Evolutionary conservation across 2,888 invertebrate genomes (phyloP), one percentile per base, ranked within the genome.

Genomic region (Hirtodrosophila trivittata): DNA sequence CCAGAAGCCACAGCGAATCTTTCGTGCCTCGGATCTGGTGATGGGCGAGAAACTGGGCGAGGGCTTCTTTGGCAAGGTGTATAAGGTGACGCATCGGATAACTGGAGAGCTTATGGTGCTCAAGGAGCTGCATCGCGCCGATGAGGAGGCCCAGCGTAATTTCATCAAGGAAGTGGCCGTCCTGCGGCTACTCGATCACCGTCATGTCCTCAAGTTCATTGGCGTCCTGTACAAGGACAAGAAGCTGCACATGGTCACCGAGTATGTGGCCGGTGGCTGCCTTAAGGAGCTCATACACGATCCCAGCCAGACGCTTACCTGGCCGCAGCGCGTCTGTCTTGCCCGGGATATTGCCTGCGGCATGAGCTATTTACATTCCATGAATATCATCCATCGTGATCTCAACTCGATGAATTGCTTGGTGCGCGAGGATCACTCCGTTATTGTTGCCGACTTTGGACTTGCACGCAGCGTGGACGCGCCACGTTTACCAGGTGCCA

Each of bases 121-220:
- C 35, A 98, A 98, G 88, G 97, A 98, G 89, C 92, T 98, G 54
- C 96, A 97, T 91, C 92, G 97, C 52, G 96, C 98, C 14, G 98
- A 98, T 88, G 98, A 97, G 88, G 97, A 97, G 85, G 98, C 98
- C 0, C 97, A 98, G 90, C 94, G 95, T 82, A 97, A 96, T 91
- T 98, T 98, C 89, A 92, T 98, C 28, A 97, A 98, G 91, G 98
- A 98, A 94, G 97, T 97, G 54, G 98, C 98, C 1, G 97, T 98
- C 18, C 91, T 98, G 33, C 93, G 98, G 9, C 96, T 96, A 38
- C 92, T 98, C 65, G 94, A 95, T 80, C 98, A 98, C 91, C 94
- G 95, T 18, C 97, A 98, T 91, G 97, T 98, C 38, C 92, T 98
- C 32, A 93, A 96, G 35, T 97, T 98, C 89, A 95, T 97, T 68